Conservation (phyloP, 2,113 vertebrate genomes). For the Lepus europaeus region DNA sequence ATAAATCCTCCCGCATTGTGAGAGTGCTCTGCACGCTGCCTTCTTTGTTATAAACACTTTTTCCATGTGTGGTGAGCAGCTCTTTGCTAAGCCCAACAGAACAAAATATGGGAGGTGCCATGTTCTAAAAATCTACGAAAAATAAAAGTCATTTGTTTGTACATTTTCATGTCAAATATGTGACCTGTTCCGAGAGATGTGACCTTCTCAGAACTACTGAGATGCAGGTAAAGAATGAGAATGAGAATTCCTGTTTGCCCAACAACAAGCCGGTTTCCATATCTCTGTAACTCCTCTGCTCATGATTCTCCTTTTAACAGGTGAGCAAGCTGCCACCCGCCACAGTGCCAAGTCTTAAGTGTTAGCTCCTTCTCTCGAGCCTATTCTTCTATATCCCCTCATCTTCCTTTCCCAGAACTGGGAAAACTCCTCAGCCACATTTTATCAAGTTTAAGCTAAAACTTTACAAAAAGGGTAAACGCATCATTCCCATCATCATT, state of each 20-base stretch:
- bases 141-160: background rate
- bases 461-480: background rate
- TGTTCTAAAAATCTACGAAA: conserved; percentile 25
- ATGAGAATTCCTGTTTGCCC: background rate
- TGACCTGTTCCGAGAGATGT: background rate
- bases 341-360: background rate
- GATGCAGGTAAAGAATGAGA: background rate
- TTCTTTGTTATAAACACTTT: background rate
- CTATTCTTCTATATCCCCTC: background rate
- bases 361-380: background rate
- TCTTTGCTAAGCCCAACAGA: background rate
- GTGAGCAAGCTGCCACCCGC: background rate
- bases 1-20: background rate
- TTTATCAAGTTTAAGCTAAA: background rate
- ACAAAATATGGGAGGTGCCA: background rate
- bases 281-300: background rate
- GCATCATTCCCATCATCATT: background rate
- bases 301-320: background rate
- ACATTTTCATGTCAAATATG: background rate
- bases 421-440: background rate
- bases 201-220: background rate
- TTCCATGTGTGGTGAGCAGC: background rate
- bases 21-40: background rate
- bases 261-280: background rate
- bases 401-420: background rate